Evolutionary conservation across 1,140 invertebrate genomes (phyloP), one percentile per base, ranked within the genome.

Genomic region (Harlomillsia oculata): DNA sequence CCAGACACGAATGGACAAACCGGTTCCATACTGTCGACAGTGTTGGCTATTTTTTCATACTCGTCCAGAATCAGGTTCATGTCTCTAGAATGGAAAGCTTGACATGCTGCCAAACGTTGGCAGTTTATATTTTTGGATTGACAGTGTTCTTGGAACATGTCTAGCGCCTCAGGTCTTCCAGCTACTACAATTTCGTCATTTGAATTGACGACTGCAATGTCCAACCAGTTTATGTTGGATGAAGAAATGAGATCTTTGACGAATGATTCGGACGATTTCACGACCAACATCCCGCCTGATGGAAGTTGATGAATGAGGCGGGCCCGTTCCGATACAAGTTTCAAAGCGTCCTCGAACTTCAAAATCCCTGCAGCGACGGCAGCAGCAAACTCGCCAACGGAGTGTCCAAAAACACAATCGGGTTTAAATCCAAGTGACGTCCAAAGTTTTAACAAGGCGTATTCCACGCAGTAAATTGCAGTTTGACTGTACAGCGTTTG

Each of bases 351-450:
- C 18, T 56, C 25, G 5, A 62, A 36, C 2, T 14, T 45, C 11
- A 62, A 29, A 14, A 62, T 25, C 1, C 50, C 54, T 1, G 54
- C 49, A 16, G 41, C 29, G 0, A 49, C 60, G 0, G 54, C 54
- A 9, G 60, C 60, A 16, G 54, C 54, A 41, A 62, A 62, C 44
- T 62, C 60, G 25, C 60, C 60, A 1, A 57, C 43, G 37, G 29
- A 39, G 44, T 62, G 60, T 13, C 60, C 60, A 14, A 62, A 29
- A n/a, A 62, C 60, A 41, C 29, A 25, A 32, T 62, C 60, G 1
- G 60, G 60, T n/a, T 26, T 21, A 13, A 62, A 25, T 25, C 60
- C 60, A 30, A 56, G 41, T 21, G 29, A 36, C 21, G 39, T 56
- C 60, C 60, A 62, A 2, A 62, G 32, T 36, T 62, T 41, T 9